Evolutionary conservation across 2,888 invertebrate species (phyloP).

Genomic region (Oligia strigilis): DNA sequence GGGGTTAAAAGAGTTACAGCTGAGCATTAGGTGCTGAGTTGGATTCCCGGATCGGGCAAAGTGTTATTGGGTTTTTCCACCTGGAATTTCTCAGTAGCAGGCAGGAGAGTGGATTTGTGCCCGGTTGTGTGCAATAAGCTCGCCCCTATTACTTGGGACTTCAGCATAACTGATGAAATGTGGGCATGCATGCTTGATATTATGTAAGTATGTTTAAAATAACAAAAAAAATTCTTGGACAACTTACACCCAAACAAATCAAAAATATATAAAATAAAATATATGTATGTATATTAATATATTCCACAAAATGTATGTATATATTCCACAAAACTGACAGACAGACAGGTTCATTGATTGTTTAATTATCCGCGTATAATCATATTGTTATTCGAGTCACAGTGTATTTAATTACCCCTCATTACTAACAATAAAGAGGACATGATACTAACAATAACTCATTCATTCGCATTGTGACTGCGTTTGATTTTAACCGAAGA

Average conservation of each 20-base stretch:
- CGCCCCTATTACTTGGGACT: no score
- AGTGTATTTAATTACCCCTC: constrained; percentile 72
- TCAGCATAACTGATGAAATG: not conserved
- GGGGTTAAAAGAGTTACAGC: not conserved
- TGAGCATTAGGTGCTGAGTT: not conserved
- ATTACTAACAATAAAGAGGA: constrained; percentile 73
- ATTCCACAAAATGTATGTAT: constrained; percentile 9
- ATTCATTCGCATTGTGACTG: constrained; percentile 63
- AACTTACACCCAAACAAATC: not conserved
- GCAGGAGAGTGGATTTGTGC: not conserved
- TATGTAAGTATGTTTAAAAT: not conserved
- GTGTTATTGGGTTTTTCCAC: not conserved
- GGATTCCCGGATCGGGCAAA: not conserved
- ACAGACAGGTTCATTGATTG: constrained; percentile 66
- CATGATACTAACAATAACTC: constrained; percentile 70
- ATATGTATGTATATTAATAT: no score
- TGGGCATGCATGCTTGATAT: not conserved
- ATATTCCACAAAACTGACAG: constrained; percentile 19
- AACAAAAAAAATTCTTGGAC: not conserved
- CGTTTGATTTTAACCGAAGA: constrained; percentile 44
- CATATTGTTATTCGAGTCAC: constrained; percentile 72
- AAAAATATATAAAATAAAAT: no score
- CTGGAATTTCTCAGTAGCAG: not conserved
- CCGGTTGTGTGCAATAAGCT: not conserved
- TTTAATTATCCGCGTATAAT: constrained; percentile 64